phyloP scores from a whole-genome alignment of 2,888 invertebrate genomes.

The Trachelus tabidus region DNA sequence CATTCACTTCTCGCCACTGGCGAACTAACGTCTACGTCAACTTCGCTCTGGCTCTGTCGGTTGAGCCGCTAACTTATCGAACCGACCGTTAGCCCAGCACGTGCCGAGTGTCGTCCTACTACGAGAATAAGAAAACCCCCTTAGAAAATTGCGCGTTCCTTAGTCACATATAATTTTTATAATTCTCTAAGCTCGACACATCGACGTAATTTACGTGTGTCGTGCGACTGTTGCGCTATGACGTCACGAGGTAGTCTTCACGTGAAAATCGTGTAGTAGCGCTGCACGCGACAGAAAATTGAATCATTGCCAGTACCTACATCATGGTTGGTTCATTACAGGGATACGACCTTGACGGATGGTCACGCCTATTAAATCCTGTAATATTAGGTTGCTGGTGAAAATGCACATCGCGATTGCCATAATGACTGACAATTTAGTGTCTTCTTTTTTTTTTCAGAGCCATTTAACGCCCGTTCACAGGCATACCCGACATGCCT shows the following conservation, averaged over 20 bases:
- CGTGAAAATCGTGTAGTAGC: neutral
- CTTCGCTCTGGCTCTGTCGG: neutral
- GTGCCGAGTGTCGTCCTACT: neutral
- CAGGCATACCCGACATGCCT: neutral
- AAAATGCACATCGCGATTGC: slow-evolving; percentile 16
- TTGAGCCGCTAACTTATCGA: neutral
- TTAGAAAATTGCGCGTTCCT: neutral
- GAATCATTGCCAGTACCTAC: neutral
- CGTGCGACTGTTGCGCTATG: neutral
- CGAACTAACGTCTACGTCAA: neutral
- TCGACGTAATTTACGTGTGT: neutral
- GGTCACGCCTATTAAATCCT: slow-evolving; percentile 17
- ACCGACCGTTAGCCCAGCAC: neutral
- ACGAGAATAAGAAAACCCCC: neutral
- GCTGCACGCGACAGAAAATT: neutral
- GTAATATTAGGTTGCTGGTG: slow-evolving; percentile 10
- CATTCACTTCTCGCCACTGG: slow-evolving; percentile 13
- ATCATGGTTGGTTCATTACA: neutral
- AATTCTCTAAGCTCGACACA: fast-evolving
- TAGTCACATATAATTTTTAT: too few relatives aligned
- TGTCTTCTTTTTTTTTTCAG: slow-evolving; percentile 13
- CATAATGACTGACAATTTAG: slow-evolving; percentile 19
- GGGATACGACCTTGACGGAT: slow-evolving; percentile 7
- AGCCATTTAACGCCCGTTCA: neutral
- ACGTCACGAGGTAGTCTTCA: neutral